Percentiles rank a stretch among this genome's conserved stretches.
Evolutionary conservation across 1,140 invertebrate genomes (phyloP).

Genomic region (Lucilia sericata): DNA sequence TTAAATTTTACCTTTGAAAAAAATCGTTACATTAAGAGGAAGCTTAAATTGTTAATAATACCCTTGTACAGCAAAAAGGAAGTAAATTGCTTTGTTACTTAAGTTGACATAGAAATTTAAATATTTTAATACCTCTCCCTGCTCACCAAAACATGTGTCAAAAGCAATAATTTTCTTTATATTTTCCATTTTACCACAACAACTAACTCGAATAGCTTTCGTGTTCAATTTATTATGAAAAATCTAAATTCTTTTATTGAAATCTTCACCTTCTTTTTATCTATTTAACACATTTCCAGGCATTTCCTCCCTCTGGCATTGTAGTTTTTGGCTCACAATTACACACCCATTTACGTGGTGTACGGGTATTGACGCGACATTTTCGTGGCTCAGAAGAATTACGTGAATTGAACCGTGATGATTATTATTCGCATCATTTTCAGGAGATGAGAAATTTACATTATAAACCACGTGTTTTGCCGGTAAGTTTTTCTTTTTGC

Average conservation of each 20-base stretch:
- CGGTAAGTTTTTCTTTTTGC: conserved; percentile 73
- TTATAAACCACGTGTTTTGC: conserved; percentile 81
- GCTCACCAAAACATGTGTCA: not conserved
- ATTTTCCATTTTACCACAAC: not conserved
- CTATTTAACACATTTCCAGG: conserved; percentile 69
- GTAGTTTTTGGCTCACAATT: conserved; percentile 95
- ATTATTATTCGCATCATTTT: conserved; percentile 98
- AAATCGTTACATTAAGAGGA: not conserved
- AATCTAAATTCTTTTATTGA: not conserved
- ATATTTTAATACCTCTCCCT: not conserved
- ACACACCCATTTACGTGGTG: conserved; percentile 95
- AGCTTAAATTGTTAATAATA: not conserved
- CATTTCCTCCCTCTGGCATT: conserved; percentile 86
- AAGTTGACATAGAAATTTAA: not conserved
- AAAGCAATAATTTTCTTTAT: not conserved
- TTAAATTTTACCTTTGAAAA: conserved; percentile 5
- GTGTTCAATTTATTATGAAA: conserved; percentile 17
- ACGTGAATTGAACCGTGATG: conserved; percentile 88
- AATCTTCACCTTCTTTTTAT: not conserved
- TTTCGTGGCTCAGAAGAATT: conserved; percentile 83
- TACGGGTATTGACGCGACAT: conserved; percentile 86
- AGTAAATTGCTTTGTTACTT: conserved; percentile 5
- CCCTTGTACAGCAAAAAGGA: not conserved
- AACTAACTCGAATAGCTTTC: not conserved
- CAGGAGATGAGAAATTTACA: conserved; percentile 95